Evolutionary conservation across 2,113 vertebrate genomes (phyloP), one percentile per base, ranked within the genome.

Genomic region (Macrotus californicus): DNA sequence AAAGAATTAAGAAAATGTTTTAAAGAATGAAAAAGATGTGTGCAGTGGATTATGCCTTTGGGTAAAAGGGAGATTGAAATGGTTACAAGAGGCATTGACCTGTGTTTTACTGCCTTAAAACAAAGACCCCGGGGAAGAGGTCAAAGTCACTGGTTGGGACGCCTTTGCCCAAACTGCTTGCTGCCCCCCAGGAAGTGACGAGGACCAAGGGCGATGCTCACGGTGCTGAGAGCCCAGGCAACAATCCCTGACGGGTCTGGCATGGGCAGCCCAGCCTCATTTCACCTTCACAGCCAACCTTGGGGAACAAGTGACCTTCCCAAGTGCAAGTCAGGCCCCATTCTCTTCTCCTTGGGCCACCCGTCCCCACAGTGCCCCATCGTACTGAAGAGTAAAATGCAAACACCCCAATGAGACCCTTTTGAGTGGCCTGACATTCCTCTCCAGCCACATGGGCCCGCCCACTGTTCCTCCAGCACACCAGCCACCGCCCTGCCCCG

Each of bases 221-320:
- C 6, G 1, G 19, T 12, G 3, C 54, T 6, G 1, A 43, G 43
- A 52, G 43, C 70, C 69, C 54, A 41, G 0, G 5, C 11, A 11
- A 66, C 2, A 6, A 50, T 14, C 67, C 18, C 19, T 29, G 36
- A 13, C 0, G 5, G 0, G 6, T 5, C 43, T 7, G 3, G 5
- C 54, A 29, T 11, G 59, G 24, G 24, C 14, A 0, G 24, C 36
- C 54, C 11, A 5, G 19, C 31, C 36, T 43, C 36, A 19, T 24
- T 72, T 6, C n/a, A 18, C 15, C 36, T 86, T 19, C 34, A 0
- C 1, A 21, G 21, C n/a, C 0, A 1, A 9, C 80, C 80, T 67
- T 34, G 3, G 11, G 41, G 75, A n/a, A 26, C 52, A 8, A 1
- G 19, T 21, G 90, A n/a, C 76, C 66, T 82, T 54, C 16, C 59